Conservation (phyloP, 2,113 vertebrate genomes). For the Sphyrna mokarran region DNA sequence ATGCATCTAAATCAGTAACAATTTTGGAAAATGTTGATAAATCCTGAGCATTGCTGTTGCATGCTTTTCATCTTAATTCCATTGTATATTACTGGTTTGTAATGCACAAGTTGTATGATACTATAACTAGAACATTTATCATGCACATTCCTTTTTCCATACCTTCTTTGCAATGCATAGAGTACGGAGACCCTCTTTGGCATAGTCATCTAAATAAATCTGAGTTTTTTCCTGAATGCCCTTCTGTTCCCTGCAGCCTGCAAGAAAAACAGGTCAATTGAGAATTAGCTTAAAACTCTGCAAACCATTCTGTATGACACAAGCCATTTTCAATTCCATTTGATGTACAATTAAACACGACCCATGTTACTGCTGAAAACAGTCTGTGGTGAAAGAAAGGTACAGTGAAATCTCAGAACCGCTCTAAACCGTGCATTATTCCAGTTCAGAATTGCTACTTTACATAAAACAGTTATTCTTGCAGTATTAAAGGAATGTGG, state of each 20-base stretch:
- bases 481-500: not conserved
- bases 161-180: conserved; percentile 89
- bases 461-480: not conserved
- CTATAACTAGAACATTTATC: not conserved
- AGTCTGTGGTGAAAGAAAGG: not conserved
- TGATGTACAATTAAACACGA: not conserved
- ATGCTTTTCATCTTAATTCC: not conserved
- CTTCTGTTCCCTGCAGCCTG: conserved; percentile 40
- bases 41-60: not conserved
- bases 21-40: not conserved
- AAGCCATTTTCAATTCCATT: not conserved
- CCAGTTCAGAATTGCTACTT: not conserved
- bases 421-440: not conserved
- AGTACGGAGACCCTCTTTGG: conserved; percentile 78
- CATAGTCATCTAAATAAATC: conserved; percentile 77
- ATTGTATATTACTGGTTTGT: not conserved
- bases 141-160: conserved; percentile 24
- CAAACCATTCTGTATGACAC: not conserved
- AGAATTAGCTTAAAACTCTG: not conserved
- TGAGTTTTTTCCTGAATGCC: conserved; percentile 68
- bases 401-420: not conserved
- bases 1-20: not conserved
- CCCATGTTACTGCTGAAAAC: not conserved
- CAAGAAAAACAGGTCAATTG: conserved; percentile 16
- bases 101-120: not conserved